Base-by-base conservation (phyloP, 2,888 invertebrate species). In the Crocallis elinguaria region DNA sequence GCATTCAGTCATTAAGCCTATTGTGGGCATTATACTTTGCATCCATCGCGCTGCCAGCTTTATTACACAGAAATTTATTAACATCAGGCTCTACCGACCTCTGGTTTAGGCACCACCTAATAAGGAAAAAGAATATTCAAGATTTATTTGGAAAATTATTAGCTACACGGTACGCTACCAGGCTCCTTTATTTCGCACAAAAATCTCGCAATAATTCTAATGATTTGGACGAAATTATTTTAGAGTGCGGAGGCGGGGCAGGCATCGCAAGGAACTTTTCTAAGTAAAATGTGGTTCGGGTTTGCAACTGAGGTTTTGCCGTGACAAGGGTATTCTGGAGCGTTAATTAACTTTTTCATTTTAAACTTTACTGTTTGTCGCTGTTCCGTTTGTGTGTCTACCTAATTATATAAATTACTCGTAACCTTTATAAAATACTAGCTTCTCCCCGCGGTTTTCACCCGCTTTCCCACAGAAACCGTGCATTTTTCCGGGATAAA, bases 301-400 rank as follows among this genome's bases (percentile, higher is more conserved):
- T 74, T 71, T 71, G 53, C 66, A 57, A 70, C 66, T 64, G 58
- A 73, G 68, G 67, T 67, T 70, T 62, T 69, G 64, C 63, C 62
- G 54, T 68, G 68, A 71, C 71, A 77, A 71, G 71, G 71, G 70
- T 52, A 45, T 75, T 73, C 57, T 37, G 44, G n/a, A 67, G 66
- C 72, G 77, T 75, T 79, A 76, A 79, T 81, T 80, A 73, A 75
- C 70, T 71, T 67, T 70, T 70, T 72, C 64, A 75, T 75, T 75
- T 72, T 60, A 66, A 73, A 77, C 60, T 73, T 74, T 56, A 61
- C 57, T 66, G 71, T 70, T 73, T 67, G 64, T 64, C 60, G 62
- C 54, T 64, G 39, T 64, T 60, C 57, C 63, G 67, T 60, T 66
- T 69, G 55, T 57, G 49, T 19, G n/a, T n/a, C n/a, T 56, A 45